Evolutionary conservation across 2,113 vertebrate genomes (phyloP), one percentile per base, ranked within the genome.

Genomic region (Spermophilus dauricus): DNA sequence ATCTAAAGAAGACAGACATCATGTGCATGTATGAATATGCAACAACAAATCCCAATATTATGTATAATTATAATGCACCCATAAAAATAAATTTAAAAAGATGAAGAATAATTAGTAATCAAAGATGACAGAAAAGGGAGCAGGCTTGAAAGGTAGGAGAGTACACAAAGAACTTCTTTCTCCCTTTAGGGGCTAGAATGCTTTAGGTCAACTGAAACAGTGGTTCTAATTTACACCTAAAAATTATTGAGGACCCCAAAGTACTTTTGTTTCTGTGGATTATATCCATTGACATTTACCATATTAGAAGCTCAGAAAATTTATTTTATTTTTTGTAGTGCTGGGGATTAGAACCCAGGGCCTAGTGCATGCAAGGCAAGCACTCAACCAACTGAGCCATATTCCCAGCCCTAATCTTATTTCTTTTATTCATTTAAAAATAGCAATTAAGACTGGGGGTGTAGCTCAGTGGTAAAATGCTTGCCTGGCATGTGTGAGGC

Each of bases 341-440:
- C 48, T 51, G 48, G 48, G 48, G 2, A 51, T 51, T 51, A 45
- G 45, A 45, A 45, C 45, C 45, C 45, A 45, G 8, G 45, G 45
- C 45, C 45, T 45, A 45, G 48, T 51, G 12, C 48, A 51, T 51
- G 48, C 48, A 51, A 51, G 48, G 12, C 48, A 51, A 51, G 5
- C 48, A 51, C 48, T 51, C 48, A 12, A 51, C 48, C 12, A 51
- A 51, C 48, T 51, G 48, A 51, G 48, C 48, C 48, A 51, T 51
- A 51, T 51, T 13, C 48, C 48, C 48, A 51, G 48, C 48, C 12
- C 12, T 51, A 51, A 51, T 51, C 12, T 51, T 13, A 51, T 51
- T 51, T 37, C 65, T 76, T 89, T 94, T 69, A 75, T 83, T 89
- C 14, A 96, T 20, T 80, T 96, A 26, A 92, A 96, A 86, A 94